A percentile compares a stretch with the other conserved stretches of the same genome.
Conservation (phyloP, 1,140 invertebrate genomes). For the Oryctes rhinoceros region DNA sequence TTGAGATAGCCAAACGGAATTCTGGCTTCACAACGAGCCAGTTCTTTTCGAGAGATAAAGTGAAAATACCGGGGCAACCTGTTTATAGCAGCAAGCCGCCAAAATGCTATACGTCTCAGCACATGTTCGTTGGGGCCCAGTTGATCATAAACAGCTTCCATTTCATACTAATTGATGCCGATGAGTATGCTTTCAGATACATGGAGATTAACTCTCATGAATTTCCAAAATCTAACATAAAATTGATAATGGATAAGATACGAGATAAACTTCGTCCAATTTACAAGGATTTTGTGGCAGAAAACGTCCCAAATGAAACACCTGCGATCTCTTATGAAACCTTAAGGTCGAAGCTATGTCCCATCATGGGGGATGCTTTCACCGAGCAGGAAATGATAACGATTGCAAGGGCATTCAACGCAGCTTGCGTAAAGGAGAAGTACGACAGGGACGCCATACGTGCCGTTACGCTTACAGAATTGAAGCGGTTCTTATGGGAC, state of each 20-base stretch:
- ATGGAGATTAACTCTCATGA: conserved; percentile 83
- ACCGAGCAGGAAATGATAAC: conserved; percentile 82
- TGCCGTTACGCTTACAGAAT: conserved; percentile 71
- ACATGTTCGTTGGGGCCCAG: conserved; percentile 83
- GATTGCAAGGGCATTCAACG: conserved; percentile 71
- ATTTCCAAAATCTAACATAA: conserved; percentile 76
- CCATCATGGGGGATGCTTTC: conserved; percentile 69
- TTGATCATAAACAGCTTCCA: conserved; percentile 79
- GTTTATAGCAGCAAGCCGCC: conserved; percentile 74
- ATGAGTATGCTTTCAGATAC: conserved; percentile 86
- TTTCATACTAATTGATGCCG: conserved; percentile 80
- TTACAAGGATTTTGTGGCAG: conserved; percentile 78
- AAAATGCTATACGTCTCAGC: conserved; percentile 74
- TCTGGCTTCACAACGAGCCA: conserved; percentile 76
- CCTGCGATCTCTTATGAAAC: conserved; percentile 55
- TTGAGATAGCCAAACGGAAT: conserved; percentile 78
- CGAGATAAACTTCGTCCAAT: conserved; percentile 68
- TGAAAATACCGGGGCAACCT: conserved; percentile 79
- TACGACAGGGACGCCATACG: conserved; percentile 59
- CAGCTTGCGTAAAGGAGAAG: conserved; percentile 57
- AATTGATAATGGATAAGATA: conserved; percentile 76
- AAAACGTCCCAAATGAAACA: conserved; percentile 68
- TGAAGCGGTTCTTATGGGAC: conserved; percentile 75
- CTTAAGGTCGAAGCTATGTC: conserved; percentile 54
- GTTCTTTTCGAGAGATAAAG: conserved; percentile 72